Evolutionary conservation across 2,113 vertebrate species (phyloP), one percentile per base, ranked within the genome.

Genomic region (Anarhynchus alexandrinus): DNA sequence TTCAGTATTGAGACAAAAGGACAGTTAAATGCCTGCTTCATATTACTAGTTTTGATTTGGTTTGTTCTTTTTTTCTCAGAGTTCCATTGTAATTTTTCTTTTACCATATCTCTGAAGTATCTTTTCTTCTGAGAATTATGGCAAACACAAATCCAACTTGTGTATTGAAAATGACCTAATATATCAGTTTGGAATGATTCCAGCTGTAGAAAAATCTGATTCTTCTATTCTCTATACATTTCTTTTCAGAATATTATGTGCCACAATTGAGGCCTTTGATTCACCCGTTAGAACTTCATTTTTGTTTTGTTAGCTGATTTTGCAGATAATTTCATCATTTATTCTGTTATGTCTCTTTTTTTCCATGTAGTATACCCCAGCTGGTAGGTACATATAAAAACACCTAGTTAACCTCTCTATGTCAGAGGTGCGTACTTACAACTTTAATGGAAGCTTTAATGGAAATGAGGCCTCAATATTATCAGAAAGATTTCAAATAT

Each of bases 181-280:
- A 96, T 96, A 95, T 93, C 96, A 91, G 86, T 96, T 86, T 96
- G 95, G 87, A 95, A 94, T 51, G 23, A 15, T 95, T 94, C 89
- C 91, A 97, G 54, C 54, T 55, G 40, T 61, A 96, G 54, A 96
- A 96, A 96, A 94, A 86, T 32, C 40, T 97, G 52, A 55, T 93
- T 86, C 38, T 92, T 86, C 76, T 88, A 49, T 94, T 93, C 45
- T 92, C 76, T 94, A 29, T 25, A 30, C 23, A 58, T 76, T 95
- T 78, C 29, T 36, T 95, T 49, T 92, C 93, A 97, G 64, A 95
- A 87, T 76, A 36, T 76, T 94, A 71, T 96, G 88, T 96, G 47
- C 36, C 59, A 82, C 40, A 77, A 93, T 92, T 95, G 25, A 87
- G 38, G 65, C 52, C 54, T 97, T 94, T 79, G 43, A 96, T 97